Evolutionary conservation across 2,797 vertebrate species (phyloP).

Genomic region (Manis pentadactyla): DNA sequence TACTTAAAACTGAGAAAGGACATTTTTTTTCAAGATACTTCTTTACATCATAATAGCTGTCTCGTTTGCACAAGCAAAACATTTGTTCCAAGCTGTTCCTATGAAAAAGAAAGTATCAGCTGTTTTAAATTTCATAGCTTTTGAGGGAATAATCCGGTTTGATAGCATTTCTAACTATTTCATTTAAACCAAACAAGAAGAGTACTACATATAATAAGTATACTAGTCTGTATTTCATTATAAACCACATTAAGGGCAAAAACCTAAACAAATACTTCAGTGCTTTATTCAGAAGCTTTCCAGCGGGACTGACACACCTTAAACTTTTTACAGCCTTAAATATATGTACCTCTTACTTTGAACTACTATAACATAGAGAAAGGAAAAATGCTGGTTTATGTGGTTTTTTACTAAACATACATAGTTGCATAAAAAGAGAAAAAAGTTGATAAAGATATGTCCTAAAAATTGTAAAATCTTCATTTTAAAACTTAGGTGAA

Average conservation of each 20-base stretch:
- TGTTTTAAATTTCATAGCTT: constrained; percentile 70
- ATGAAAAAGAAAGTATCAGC: constrained; percentile 78
- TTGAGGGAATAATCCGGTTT: constrained; percentile 36
- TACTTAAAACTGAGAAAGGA: constrained; percentile 81
- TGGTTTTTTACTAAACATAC: background rate
- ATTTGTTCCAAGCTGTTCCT: constrained; percentile 77
- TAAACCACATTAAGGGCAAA: constrained; percentile 54
- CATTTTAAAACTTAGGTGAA: constrained; percentile 52
- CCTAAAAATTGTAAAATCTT: constrained; percentile 58
- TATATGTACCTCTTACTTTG: constrained; percentile 22
- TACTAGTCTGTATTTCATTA: constrained; percentile 34
- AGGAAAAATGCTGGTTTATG: background rate
- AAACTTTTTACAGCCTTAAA: constrained; percentile 40
- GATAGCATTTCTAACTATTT: constrained; percentile 49
- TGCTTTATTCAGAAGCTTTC: constrained; percentile 33
- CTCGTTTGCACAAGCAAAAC: constrained; percentile 84
- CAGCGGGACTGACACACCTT: background rate
- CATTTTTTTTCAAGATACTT: constrained; percentile 82
- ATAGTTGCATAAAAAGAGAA: background rate
- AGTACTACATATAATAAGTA: constrained; percentile 43
- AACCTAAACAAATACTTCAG: constrained; percentile 23
- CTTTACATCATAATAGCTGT: constrained; percentile 85
- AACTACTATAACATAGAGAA: background rate
- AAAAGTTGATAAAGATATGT: constrained; percentile 8
- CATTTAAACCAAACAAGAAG: constrained; percentile 64